Conservation (phyloP, 2,113 vertebrate species). For the Microcebus murinus region DNA sequence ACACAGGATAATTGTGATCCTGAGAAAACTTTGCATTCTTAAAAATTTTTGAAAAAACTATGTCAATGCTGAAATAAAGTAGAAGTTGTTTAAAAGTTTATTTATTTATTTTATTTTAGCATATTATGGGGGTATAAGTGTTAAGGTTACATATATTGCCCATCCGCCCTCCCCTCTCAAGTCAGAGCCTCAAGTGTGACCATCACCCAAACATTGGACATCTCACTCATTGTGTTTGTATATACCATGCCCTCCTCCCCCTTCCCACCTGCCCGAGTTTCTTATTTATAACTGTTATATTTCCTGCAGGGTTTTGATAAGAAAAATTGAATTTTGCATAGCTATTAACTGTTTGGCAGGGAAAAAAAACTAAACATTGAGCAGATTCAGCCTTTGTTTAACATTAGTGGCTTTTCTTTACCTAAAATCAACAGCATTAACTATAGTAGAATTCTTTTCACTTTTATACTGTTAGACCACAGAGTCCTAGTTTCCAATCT, state of each 20-base stretch:
- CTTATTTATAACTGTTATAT: neutral
- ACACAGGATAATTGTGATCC: neutral
- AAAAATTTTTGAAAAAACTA: neutral
- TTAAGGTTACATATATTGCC: too few species aligned
- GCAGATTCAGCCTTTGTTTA: neutral
- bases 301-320: neutral
- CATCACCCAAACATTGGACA: too few species aligned
- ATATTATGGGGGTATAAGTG: too few species aligned
- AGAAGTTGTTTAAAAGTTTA: neutral
- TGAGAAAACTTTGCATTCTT: neutral
- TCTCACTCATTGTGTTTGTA: too few species aligned
- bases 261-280: neutral
- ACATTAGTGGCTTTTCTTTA: neutral
- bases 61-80: neutral
- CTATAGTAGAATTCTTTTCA: neutral
- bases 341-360: neutral
- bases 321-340: neutral
- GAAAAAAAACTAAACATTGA: neutral
- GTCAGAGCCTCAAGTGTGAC: too few species aligned
- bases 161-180: too few species aligned
- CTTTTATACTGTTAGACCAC: neutral
- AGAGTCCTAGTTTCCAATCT: neutral
- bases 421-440: neutral
- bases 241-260: too few species aligned
- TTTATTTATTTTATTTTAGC: too few species aligned